A percentile compares a stretch with the other conserved stretches of the same genome.
These are phyloP conservation scores for Brachionus asplanchnoidis DNA, from an alignment of 1,140 invertebrate genomes.

Conservation along the genomic window DNA sequence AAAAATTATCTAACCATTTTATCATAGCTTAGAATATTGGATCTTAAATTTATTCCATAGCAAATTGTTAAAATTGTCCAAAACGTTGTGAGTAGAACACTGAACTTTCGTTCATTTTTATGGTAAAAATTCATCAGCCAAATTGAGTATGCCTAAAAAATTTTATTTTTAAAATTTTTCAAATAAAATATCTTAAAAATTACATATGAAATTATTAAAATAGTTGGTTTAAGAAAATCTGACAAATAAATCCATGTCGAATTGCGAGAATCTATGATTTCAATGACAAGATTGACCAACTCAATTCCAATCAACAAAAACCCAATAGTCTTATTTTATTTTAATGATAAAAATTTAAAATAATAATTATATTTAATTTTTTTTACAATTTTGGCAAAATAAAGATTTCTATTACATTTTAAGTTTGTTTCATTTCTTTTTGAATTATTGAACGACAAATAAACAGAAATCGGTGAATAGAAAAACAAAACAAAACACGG, in stretches of 20 bases:
- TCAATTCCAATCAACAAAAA: background rate
- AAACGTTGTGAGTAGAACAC: background rate
- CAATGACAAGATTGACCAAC: background rate
- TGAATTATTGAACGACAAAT: background rate
- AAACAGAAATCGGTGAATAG: background rate
- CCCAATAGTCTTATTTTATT: background rate
- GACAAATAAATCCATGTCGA: background rate
- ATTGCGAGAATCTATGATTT: background rate
- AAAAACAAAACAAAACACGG: background rate
- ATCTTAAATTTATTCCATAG: background rate
- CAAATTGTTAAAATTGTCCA: background rate
- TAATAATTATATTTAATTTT: background rate
- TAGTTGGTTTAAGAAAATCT: background rate
- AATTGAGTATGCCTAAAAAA: background rate
- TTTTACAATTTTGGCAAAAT: background rate
- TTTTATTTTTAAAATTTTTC: background rate
- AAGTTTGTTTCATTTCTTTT: background rate
- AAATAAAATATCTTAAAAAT: background rate
- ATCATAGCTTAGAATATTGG: background rate
- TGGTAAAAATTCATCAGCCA: background rate
- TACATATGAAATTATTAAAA: background rate
- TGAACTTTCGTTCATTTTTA: background rate
- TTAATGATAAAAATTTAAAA: background rate
- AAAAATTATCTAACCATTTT: background rate
- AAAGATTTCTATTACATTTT: background rate